phyloP scores from a whole-genome alignment of 2,888 invertebrate genomes.

The Harmothoe impar region DNA sequence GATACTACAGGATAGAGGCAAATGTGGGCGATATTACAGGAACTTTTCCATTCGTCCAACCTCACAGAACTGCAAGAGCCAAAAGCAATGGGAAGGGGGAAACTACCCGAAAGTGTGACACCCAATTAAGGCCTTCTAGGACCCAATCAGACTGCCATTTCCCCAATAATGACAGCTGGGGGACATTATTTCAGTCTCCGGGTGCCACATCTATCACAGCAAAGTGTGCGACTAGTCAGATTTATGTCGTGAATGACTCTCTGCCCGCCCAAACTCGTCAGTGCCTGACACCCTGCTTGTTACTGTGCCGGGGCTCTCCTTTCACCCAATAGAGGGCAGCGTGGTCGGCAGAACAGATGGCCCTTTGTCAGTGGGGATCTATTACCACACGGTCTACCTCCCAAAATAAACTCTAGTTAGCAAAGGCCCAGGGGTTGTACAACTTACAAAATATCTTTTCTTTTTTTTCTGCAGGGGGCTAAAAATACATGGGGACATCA shows the following conservation, averaged over 20 bases:
- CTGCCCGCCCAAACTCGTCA: neutral
- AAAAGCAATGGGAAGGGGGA: neutral
- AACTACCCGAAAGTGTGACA: constrained; percentile 11
- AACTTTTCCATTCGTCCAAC: neutral
- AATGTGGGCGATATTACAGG: neutral
- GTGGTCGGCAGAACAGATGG: too few relatives aligned
- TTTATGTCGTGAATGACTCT: neutral
- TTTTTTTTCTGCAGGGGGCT: too few relatives aligned
- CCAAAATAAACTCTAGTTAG: too few relatives aligned
- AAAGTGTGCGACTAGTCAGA: neutral
- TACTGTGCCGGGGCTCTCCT: too few relatives aligned
- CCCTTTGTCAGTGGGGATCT: too few relatives aligned
- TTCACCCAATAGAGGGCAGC: too few relatives aligned
- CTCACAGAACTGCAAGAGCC: neutral
- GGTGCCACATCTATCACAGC: neutral
- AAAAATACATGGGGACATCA: too few relatives aligned
- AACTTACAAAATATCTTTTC: too few relatives aligned
- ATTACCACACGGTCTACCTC: too few relatives aligned
- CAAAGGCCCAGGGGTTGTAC: too few relatives aligned
- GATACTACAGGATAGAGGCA: neutral
- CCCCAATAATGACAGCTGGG: constrained; percentile 13
- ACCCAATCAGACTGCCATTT: constrained; percentile 9
- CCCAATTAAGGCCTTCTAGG: constrained; percentile 21
- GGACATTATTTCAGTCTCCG: constrained; percentile 28
- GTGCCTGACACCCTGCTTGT: neutral